These are phyloP conservation scores for Hypomecis atomaria DNA, from an alignment of 2,888 invertebrate species.

Conservation along the genomic window DNA sequence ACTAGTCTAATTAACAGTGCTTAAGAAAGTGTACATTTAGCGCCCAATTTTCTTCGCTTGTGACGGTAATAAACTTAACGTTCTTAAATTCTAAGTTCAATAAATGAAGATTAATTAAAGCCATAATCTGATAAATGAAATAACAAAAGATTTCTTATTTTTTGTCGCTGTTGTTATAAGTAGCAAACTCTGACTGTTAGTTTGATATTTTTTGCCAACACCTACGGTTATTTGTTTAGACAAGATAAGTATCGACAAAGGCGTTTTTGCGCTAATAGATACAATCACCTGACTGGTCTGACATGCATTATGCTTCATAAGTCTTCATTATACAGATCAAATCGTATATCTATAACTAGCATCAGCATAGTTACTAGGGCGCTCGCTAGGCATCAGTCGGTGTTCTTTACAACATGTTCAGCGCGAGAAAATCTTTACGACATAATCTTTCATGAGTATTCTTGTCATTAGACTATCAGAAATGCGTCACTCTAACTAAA, in stretches of 20 bases:
- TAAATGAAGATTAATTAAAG: conserved; percentile 13
- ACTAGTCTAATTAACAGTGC: background rate
- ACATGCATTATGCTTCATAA: conserved; percentile 52
- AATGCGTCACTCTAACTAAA: background rate
- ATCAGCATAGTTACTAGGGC: conserved; percentile 13
- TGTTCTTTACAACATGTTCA: conserved; percentile 7
- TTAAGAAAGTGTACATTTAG: background rate
- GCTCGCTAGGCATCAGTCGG: conserved; percentile 3
- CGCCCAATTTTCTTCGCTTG: background rate
- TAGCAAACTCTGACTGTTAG: conserved; percentile 49
- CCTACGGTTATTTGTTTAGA: conserved; percentile 63
- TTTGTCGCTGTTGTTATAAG: conserved; percentile 38
- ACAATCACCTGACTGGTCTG: conserved; percentile 46
- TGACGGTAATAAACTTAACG: conserved; percentile 1
- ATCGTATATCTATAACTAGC: conserved; percentile 22
- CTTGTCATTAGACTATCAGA: too few species aligned
- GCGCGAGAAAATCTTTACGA: background rate
- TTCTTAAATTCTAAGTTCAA: background rate
- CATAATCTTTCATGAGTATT: background rate
- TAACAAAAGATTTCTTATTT: conserved; percentile 31
- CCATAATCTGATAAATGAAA: conserved; percentile 36
- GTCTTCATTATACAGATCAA: conserved; percentile 44
- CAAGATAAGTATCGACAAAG: conserved; percentile 58
- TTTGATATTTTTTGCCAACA: conserved; percentile 53
- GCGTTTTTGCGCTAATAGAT: conserved; percentile 54